A percentile compares a stretch with the other conserved stretches of the same genome.
Conservation (phyloP, 2,113 vertebrate genomes). For the Pseudorectes ferrugineus region DNA sequence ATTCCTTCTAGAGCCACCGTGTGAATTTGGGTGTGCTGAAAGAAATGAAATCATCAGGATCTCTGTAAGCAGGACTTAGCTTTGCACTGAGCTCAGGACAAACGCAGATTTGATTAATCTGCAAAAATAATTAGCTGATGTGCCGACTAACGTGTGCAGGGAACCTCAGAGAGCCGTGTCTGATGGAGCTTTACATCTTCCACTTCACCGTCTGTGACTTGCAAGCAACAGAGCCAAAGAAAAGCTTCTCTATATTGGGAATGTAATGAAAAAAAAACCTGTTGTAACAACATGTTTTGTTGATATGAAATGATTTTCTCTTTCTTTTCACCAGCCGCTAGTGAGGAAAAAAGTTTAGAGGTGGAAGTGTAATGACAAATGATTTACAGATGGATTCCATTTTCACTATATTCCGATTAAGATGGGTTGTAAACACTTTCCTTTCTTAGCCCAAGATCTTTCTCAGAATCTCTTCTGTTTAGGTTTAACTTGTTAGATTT, state of each 20-base stretch:
- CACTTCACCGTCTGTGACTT: background rate
- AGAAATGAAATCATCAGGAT: background rate
- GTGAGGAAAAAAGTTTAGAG: background rate
- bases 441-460: background rate
- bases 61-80: background rate
- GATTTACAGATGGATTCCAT: background rate
- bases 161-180: background rate
- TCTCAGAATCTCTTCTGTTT: background rate
- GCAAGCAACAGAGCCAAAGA: background rate
- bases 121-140: background rate
- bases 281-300: background rate
- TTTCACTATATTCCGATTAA: background rate
- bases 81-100: background rate
- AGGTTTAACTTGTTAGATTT: background rate
- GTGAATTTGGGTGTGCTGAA: constrained; percentile 28
- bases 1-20: constrained; percentile 1
- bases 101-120: background rate
- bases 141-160: background rate
- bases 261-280: background rate
- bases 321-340: background rate
- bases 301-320: background rate
- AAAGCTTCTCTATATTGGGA: background rate
- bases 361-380: background rate
- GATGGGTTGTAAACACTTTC: background rate
- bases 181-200: background rate